Conservation (phyloP, 2,888 invertebrate genomes). For the Leucophenga montana region DNA sequence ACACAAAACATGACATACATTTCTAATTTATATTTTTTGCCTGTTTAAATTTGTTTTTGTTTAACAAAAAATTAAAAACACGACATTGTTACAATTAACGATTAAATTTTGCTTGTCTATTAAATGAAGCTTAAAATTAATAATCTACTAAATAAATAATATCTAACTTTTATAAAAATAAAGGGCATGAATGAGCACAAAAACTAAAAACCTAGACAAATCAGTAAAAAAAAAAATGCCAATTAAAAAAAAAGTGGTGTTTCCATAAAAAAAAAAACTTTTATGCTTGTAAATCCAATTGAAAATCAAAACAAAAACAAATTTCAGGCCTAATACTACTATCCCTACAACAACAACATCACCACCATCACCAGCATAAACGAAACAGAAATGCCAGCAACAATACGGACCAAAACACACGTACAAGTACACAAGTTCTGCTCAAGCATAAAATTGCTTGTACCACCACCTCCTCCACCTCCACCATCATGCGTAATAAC, state of each 20-base stretch:
- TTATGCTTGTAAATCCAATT: slow-evolving; percentile 45
- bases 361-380: slow-evolving; percentile 25
- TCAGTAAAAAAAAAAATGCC: slow-evolving; percentile 18
- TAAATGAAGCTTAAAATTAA: slow-evolving; percentile 38
- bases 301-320: slow-evolving; percentile 67
- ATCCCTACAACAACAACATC: slow-evolving; percentile 41
- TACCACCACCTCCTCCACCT: slow-evolving; percentile 33
- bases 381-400: slow-evolving; percentile 32
- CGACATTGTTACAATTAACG: slow-evolving; percentile 41
- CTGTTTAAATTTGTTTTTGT: slow-evolving; percentile 69
- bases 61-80: slow-evolving; percentile 43
- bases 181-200: slow-evolving; percentile 19
- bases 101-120: slow-evolving; percentile 38
- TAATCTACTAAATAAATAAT: slow-evolving; percentile 32
- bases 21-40: slow-evolving; percentile 48
- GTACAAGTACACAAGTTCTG: not conserved
- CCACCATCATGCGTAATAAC: not conserved
- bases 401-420: slow-evolving; percentile 12
- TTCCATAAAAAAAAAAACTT: slow-evolving; percentile 36
- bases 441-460: not conserved
- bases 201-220: slow-evolving; percentile 2
- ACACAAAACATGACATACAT: not conserved
- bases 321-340: slow-evolving; percentile 63
- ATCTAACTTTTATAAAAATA: slow-evolving; percentile 33
- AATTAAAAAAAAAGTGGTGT: slow-evolving; percentile 30